phyloP scores from a whole-genome alignment of 2,797 vertebrate species.

The Clangula hyemalis region DNA sequence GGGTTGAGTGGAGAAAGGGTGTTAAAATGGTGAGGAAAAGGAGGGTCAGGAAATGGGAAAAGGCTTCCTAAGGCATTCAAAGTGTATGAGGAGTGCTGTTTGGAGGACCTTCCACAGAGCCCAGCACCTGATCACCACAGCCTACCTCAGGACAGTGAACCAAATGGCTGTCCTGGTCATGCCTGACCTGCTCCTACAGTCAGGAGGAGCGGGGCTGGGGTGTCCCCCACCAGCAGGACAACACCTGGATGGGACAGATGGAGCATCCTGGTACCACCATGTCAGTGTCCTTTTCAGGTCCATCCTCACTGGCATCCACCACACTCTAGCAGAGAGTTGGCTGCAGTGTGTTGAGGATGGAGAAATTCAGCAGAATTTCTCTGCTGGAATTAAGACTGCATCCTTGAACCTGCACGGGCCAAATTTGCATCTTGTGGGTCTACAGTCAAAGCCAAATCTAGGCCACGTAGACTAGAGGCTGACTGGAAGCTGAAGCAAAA shows the following conservation, averaged over 20 bases:
- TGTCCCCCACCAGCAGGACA: neutral
- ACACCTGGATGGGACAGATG: neutral
- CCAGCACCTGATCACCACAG: neutral
- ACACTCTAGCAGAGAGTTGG: neutral
- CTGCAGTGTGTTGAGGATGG: neutral
- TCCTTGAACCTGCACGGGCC: neutral
- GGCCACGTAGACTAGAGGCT: neutral
- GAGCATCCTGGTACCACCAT: neutral
- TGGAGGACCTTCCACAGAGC: neutral
- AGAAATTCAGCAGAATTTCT: neutral
- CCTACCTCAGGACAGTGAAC: neutral
- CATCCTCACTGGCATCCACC: neutral
- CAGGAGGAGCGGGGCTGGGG: neutral
- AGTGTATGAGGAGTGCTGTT: neutral
- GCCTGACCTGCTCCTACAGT: neutral
- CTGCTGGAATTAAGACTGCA: neutral
- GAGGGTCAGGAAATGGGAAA: neutral
- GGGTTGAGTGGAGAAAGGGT: neutral
- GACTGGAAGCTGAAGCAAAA: neutral
- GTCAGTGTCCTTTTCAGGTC: neutral
- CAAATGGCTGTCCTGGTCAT: accelerated
- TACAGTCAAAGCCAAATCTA: neutral
- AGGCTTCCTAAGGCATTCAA: neutral
- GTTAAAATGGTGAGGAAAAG: neutral
- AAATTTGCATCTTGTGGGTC: neutral